Conservation (phyloP, 2,888 invertebrate genomes). For the Sphaerophoria rueppellii region DNA sequence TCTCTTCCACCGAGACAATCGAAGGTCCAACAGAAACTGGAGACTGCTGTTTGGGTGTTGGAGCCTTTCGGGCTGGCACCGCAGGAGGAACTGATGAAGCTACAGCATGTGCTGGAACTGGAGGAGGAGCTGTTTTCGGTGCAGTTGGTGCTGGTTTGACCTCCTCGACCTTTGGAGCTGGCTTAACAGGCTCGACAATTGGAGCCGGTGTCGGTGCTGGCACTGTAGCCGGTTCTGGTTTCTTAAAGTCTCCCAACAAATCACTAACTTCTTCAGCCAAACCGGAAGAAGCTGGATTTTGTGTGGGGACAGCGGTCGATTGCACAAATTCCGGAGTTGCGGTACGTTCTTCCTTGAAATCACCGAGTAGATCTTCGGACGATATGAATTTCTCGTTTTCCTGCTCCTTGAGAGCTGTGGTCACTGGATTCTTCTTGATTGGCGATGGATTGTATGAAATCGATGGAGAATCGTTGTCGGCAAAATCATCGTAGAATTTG, state of each 20-base stretch:
- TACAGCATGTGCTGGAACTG: slow-evolving; percentile 46
- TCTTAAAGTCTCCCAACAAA: slow-evolving; percentile 59
- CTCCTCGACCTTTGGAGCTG: slow-evolving; percentile 53
- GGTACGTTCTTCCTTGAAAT: slow-evolving; percentile 80
- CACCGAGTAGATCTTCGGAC: slow-evolving; percentile 81
- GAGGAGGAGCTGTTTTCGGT: slow-evolving; percentile 58
- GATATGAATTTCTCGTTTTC: slow-evolving; percentile 82
- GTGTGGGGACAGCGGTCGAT: slow-evolving; percentile 53
- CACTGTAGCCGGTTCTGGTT: slow-evolving; percentile 63
- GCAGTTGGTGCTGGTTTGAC: slow-evolving; percentile 52
- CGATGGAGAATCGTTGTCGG: slow-evolving; percentile 80
- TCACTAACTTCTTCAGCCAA: slow-evolving; percentile 49
- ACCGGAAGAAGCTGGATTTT: slow-evolving; percentile 57
- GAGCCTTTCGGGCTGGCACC: slow-evolving; percentile 22
- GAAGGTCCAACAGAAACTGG: slow-evolving; percentile 69
- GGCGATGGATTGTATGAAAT: slow-evolving; percentile 81
- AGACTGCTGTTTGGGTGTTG: slow-evolving; percentile 30
- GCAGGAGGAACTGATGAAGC: slow-evolving; percentile 45
- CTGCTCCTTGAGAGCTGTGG: slow-evolving; percentile 80
- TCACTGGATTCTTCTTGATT: slow-evolving; percentile 79
- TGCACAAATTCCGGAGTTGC: slow-evolving; percentile 75
- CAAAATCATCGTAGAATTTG: slow-evolving; percentile 77
- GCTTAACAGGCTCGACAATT: slow-evolving; percentile 34
- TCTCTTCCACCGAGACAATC: slow-evolving; percentile 84
- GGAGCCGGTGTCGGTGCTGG: slow-evolving; percentile 47